These are phyloP conservation scores for Caloenas nicobarica DNA, from an alignment of 2,113 vertebrate genomes.

Conservation along the genomic window DNA sequence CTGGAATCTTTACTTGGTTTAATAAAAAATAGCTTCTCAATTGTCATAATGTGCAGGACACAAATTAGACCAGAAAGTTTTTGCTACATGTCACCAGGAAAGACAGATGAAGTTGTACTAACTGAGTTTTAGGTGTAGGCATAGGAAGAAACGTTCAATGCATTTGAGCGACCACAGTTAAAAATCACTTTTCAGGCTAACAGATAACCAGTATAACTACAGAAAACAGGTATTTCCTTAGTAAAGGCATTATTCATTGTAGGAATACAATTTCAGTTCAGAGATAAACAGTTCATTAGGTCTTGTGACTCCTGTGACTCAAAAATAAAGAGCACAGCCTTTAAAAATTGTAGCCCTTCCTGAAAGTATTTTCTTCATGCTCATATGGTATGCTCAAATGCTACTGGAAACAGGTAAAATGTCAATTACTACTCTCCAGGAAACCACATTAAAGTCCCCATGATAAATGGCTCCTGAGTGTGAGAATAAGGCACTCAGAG, in stretches of 20 bases:
- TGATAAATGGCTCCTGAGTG: not conserved
- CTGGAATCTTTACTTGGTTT: not conserved
- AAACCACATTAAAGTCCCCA: not conserved
- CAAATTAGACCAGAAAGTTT: not conserved
- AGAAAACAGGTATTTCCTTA: not conserved
- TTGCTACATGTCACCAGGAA: not conserved
- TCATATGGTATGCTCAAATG: not conserved
- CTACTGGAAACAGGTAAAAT: not conserved
- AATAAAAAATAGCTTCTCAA: not conserved
- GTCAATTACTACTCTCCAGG: not conserved
- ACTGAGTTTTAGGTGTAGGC: not conserved
- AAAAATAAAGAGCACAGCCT: not conserved
- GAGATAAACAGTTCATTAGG: not conserved
- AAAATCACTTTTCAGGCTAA: not conserved
- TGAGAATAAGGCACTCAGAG: not conserved
- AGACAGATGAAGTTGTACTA: not conserved
- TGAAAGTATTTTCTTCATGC: not conserved
- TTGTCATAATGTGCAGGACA: not conserved
- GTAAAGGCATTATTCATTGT: not conserved
- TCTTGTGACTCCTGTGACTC: not conserved
- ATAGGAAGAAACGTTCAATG: not conserved
- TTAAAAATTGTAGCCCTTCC: not conserved
- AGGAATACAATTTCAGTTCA: not conserved
- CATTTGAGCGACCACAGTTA: not conserved
- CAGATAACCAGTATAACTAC: not conserved